Evolutionary conservation across 2,797 vertebrate species (phyloP), one percentile per base, ranked within the genome.

Genomic region (Cossypha dichroa): DNA sequence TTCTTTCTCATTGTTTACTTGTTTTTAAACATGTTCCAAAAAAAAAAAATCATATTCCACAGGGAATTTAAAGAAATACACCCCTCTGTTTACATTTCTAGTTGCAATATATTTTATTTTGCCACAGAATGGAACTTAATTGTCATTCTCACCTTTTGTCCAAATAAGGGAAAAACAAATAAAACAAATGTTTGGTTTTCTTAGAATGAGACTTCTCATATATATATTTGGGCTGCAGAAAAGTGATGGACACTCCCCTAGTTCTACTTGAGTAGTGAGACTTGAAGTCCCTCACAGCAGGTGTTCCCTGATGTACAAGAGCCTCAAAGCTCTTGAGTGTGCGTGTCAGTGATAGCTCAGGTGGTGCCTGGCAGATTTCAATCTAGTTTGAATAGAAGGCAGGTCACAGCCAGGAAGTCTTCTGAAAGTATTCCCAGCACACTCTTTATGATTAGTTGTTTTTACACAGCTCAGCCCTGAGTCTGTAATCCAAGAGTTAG

Each of bases 301-400:
- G 9, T 52, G 13, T 7, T 23, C 13, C 8, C 6, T 40, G 36
- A 31, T 8, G 21, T 7, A 6, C 3, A 1, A 22, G 45, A 45
- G 45, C 48, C 49, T 40, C n/a, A 34, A 36, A 78, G 26, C 21
- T 49, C 46, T 38, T 18, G 28, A 40, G 13, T 1, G 1, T 2
- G 2, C 0, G 0, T n/a, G 54, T 11, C 9, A 48, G 13, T 0
- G 1, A 49, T 3, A 48, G 31, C 68, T 52, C 23, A 13, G 9
- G 21, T 15, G 13, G 25, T 15, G 10, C 38, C 20, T 0, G 0
- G 12, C 10, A 36, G 26, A 43, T 40, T 77, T 85, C 56, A 28
- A 19, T n/a, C 5, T 34, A 22, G 9, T 26, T 68, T 59, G 41
- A n/a, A 18, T 11, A 54, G 17, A 16, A 70, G 20, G 23, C 12